Evolutionary conservation across 2,113 vertebrate species (phyloP).

Genomic region (Leuciscus idus): DNA sequence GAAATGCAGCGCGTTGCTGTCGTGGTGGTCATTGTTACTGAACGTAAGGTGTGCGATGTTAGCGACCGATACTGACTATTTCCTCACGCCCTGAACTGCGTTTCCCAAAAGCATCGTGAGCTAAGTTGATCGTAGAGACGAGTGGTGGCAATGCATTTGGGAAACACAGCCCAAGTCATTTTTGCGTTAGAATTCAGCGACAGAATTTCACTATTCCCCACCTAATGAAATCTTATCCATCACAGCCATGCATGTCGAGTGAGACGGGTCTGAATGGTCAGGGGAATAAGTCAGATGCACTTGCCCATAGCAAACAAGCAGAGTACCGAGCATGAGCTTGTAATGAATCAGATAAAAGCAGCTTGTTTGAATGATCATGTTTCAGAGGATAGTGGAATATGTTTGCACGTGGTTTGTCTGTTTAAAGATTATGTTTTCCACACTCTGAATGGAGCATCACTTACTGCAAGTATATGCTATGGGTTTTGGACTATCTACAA

Average conservation of each 20-base stretch:
- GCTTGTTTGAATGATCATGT: neutral
- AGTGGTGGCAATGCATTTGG: too few relatives aligned
- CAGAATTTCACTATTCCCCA: neutral
- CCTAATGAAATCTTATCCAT: constrained; percentile 35
- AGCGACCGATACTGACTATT: neutral
- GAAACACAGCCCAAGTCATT: neutral
- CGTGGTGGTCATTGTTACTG: constrained; percentile 3
- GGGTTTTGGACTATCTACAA: neutral
- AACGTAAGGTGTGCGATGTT: neutral
- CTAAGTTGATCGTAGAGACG: too few relatives aligned
- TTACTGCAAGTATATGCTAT: neutral
- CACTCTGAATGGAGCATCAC: neutral
- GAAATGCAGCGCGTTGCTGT: neutral
- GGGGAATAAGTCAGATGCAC: constrained; percentile 28
- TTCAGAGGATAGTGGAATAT: neutral
- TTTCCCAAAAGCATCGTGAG: too few relatives aligned
- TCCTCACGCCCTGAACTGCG: neutral
- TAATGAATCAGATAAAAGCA: constrained; percentile 10
- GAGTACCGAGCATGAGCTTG: neutral
- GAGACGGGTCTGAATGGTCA: constrained; percentile 7
- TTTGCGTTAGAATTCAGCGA: neutral
- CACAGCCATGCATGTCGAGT: constrained; percentile 39
- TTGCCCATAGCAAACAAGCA: constrained; percentile 14
- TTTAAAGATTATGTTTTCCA: neutral
- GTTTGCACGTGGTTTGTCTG: constrained; percentile 13